These are phyloP conservation scores for Nesoenas mayeri DNA, from an alignment of 2,113 vertebrate species.

Conservation along the genomic window DNA sequence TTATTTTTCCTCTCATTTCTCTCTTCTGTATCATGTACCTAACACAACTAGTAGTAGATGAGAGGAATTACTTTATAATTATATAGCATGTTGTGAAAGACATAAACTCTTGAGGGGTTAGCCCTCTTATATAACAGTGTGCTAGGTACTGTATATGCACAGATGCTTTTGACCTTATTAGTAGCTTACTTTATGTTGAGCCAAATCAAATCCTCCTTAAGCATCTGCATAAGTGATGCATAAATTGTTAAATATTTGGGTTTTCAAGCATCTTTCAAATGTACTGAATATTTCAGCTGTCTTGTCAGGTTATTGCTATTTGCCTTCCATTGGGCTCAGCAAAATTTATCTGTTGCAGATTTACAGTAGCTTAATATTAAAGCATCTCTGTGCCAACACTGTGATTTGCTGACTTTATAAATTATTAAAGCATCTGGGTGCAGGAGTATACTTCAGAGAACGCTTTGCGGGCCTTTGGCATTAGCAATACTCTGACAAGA, in stretches of 20 bases:
- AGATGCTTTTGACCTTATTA: not conserved
- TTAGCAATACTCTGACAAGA: not conserved
- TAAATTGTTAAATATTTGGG: slow-evolving; percentile 26
- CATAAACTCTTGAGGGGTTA: not conserved
- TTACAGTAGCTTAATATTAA: slow-evolving; percentile 30
- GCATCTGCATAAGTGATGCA: not conserved
- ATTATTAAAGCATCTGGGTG: slow-evolving; percentile 41
- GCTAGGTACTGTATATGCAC: not conserved
- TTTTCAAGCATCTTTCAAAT: slow-evolving; percentile 29
- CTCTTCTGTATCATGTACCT: not conserved
- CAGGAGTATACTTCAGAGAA: not conserved
- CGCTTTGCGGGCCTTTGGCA: not conserved
- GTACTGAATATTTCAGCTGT: slow-evolving; percentile 28
- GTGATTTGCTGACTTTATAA: slow-evolving; percentile 28
- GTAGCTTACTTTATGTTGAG: not conserved
- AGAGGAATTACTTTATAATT: not conserved
- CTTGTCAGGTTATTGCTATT: not conserved
- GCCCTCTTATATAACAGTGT: not conserved
- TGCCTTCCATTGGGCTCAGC: not conserved
- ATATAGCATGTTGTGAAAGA: not conserved
- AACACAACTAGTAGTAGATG: not conserved
- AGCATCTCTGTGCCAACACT: not conserved
- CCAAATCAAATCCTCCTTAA: slow-evolving; percentile 1
- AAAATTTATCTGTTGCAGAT: not conserved
- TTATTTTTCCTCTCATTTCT: not conserved